phyloP scores from a whole-genome alignment of 2,797 vertebrate genomes.

The Acanthis flammea region DNA sequence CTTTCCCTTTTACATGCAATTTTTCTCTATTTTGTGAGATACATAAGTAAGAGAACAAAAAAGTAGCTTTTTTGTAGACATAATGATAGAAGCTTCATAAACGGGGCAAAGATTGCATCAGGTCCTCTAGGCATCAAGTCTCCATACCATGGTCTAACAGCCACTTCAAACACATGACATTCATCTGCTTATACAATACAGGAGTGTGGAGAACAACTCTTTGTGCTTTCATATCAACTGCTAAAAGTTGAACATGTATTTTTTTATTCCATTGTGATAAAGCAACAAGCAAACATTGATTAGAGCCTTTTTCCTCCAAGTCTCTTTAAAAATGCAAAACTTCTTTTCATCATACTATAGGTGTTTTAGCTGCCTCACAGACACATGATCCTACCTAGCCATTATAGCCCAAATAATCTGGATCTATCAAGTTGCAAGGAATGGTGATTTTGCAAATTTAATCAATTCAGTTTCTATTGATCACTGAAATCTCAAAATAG shows the following conservation, averaged over 20 bases:
- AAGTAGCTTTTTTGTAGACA: background rate
- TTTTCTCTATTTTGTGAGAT: background rate
- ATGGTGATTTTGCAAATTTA: background rate
- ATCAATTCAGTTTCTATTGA: background rate
- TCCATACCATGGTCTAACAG: background rate
- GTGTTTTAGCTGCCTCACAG: background rate
- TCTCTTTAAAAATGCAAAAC: background rate
- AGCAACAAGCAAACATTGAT: background rate
- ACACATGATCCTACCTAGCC: background rate
- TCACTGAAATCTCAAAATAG: background rate
- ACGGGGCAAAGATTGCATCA: background rate
- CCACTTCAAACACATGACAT: background rate
- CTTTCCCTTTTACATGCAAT: background rate
- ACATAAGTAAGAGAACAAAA: background rate
- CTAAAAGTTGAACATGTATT: fast-evolving
- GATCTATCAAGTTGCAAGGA: background rate
- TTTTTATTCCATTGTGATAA: background rate
- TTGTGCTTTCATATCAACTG: background rate
- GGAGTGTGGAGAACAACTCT: background rate
- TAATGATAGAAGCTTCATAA: background rate
- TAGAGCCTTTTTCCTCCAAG: background rate
- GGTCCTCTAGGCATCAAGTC: background rate
- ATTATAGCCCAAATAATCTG: background rate
- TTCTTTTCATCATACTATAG: background rate
- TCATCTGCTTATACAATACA: background rate